A percentile compares a stretch with the other conserved stretches of the same genome.
Evolutionary conservation across 2,888 invertebrate species (phyloP).

Genomic region (Conomelus anceps): DNA sequence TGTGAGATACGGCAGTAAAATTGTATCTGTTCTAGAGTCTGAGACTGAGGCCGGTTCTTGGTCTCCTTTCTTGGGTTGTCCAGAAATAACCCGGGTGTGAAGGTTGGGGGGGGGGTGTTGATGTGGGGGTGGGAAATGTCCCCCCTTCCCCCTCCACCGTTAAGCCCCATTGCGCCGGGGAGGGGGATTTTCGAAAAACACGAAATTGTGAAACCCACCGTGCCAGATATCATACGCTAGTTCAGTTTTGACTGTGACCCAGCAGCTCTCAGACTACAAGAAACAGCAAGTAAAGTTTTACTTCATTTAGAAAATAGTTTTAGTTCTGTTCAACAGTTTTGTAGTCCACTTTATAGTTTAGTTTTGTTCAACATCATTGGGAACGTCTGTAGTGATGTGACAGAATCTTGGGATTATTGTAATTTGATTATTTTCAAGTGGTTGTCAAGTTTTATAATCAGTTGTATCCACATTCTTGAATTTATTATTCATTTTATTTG

Average conservation of each 20-base stretch:
- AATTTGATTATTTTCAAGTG: too few species aligned
- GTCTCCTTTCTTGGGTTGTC: slow-evolving; percentile 54
- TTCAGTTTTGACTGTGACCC: neutral
- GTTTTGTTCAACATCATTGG: too few species aligned
- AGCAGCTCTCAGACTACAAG: neutral
- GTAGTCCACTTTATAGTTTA: neutral
- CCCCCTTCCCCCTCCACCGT: neutral
- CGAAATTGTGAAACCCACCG: slow-evolving; percentile 13
- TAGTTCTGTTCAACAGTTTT: neutral
- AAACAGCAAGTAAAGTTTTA: neutral
- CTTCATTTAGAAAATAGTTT: too few species aligned
- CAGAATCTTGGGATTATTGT: too few species aligned
- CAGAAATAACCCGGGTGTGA: slow-evolving; percentile 46
- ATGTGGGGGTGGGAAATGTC: slow-evolving; percentile 7
- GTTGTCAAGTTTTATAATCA: too few species aligned
- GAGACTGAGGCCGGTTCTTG: neutral
- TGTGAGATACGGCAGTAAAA: neutral
- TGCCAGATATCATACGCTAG: neutral
- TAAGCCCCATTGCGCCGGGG: neutral
- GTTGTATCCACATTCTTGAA: too few species aligned
- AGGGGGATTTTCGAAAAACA: slow-evolving; percentile 21
- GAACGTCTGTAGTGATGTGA: too few species aligned
- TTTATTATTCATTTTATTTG: too few species aligned
- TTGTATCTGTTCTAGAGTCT: neutral
- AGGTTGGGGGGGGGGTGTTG: slow-evolving; percentile 22